Evolutionary conservation across 2,113 vertebrate species (phyloP).

Genomic region (Equus quagga): DNA sequence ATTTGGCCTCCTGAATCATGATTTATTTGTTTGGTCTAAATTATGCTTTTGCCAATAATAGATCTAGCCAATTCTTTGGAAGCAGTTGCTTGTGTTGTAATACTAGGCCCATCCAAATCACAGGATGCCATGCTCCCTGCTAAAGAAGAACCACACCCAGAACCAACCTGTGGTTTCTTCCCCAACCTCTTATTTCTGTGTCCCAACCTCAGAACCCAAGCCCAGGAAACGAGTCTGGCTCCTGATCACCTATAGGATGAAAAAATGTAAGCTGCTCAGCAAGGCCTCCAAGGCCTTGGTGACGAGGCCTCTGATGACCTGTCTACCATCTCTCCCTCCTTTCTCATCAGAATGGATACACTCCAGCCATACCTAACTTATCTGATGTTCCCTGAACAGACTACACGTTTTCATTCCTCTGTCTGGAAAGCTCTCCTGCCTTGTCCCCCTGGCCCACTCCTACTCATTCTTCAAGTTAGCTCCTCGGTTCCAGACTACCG

Average conservation of each 20-base stretch:
- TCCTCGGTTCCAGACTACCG: background rate
- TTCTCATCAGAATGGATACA: background rate
- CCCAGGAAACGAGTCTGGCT: constrained; percentile 7
- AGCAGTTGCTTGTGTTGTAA: constrained; percentile 45
- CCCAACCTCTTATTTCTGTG: background rate
- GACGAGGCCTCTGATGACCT: background rate
- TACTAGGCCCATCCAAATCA: constrained; percentile 36
- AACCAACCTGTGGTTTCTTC: background rate
- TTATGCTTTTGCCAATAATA: constrained; percentile 38
- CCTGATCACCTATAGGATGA: background rate
- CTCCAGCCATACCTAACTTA: background rate
- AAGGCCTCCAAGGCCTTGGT: background rate
- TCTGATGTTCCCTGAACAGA: background rate
- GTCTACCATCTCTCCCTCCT: background rate
- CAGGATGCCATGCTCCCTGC: background rate
- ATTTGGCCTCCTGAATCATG: constrained; percentile 19
- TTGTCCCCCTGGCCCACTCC: background rate
- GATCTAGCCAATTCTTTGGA: constrained; percentile 27
- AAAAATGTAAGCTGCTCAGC: background rate
- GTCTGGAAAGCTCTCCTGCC: background rate
- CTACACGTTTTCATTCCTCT: background rate
- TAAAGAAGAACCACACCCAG: constrained; percentile 42
- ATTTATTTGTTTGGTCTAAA: constrained; percentile 43
- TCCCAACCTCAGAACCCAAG: background rate
- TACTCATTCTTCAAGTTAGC: background rate